Conservation (phyloP, 2,113 vertebrate genomes). For the Callorhinus ursinus region DNA sequence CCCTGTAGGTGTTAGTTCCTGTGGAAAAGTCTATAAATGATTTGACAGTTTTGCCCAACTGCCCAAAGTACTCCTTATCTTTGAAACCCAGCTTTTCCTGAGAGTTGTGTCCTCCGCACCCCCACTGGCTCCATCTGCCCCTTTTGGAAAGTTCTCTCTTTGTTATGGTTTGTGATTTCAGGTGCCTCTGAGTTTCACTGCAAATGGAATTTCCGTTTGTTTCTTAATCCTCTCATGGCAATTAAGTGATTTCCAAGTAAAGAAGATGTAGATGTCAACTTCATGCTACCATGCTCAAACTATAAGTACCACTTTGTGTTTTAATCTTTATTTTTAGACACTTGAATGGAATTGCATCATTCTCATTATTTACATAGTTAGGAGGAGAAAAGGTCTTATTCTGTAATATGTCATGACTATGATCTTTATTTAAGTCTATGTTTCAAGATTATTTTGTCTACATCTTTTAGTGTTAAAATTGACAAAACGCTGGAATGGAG, state of each 20-base stretch:
- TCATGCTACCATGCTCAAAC: background rate
- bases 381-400: background rate
- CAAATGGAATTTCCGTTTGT: background rate
- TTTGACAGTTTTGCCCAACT: background rate
- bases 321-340: background rate
- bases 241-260: background rate
- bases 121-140: background rate
- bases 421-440: background rate
- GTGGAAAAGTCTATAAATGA: background rate
- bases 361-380: background rate
- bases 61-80: background rate
- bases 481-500: background rate
- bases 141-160: background rate
- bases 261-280: background rate
- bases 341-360: background rate
- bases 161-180: background rate
- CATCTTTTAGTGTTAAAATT: background rate
- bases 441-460: background rate
- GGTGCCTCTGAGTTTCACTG: background rate
- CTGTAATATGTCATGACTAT: background rate
- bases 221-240: background rate
- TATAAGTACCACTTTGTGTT: background rate
- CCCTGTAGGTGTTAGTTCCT: background rate
- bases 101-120: fast-evolving
- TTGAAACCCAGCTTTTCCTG: background rate